Base-by-base conservation (phyloP, 2,888 invertebrate species). In the Andricus curvator region DNA sequence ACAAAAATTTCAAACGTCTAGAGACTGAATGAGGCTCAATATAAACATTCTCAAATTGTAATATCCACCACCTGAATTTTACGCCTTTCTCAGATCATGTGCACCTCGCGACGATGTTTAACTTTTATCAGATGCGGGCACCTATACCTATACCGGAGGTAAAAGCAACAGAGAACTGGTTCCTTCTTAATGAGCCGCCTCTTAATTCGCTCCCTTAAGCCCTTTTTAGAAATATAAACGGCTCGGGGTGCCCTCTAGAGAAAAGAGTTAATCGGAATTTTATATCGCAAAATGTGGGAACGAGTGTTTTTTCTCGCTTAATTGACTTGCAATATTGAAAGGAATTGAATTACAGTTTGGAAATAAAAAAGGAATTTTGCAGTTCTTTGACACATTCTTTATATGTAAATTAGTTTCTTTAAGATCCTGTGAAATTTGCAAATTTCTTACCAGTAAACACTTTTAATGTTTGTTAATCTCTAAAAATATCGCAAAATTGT, bases 91-190 rank as follows among this genome's bases (percentile, higher is more conserved):
- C 13, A n/a, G 56, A 60, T 60, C 56, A 60, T 60, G 56, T 60
- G 56, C 56, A 60, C 56, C 67, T 67, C 41, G 37, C 22, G 41
- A 67, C 68, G 44, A 44, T 44, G 22, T 68, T 68, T 44, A 68
- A 68, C 41, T 68, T 68, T 68, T 68, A 68, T 68, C 44, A 68
- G 44, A 68, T 68, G 68, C 25, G 68, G 22, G 25, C 44, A 68
- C 22, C 15, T 22, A 44, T 37, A 67, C n/a, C 11, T 33, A 15
- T 68, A n/a, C 20, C 41, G 25, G 44, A 68, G 44, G 44, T 68
- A 68, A 48, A 44, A 15, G 22, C 56, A 60, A 60, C 22, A 68
- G 44, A 68, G 44, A 22, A 41, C 29, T 66, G 33, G 29, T 66
- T 66, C 56, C 56, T 66, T 66, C 33, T 37, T 66, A 66, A 66